Evolutionary conservation across 1,140 invertebrate species (phyloP).

Genomic region (Pogonomyrmex barbatus): DNA sequence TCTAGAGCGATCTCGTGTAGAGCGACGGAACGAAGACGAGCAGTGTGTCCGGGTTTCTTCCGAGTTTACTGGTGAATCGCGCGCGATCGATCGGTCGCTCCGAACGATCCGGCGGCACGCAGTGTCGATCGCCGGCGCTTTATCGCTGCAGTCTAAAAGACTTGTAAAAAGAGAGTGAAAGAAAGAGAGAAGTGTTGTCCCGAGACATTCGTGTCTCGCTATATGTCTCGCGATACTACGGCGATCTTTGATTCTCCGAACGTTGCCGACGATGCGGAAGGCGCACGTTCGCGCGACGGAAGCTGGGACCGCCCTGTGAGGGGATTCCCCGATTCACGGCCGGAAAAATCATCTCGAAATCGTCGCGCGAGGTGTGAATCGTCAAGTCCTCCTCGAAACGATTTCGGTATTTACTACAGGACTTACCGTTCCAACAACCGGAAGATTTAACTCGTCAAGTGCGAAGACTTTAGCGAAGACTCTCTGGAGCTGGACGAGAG

Average conservation of each 20-base stretch:
- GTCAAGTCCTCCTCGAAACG: not conserved
- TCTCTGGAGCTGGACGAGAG: slow-evolving; percentile 16
- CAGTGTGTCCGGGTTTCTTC: not conserved
- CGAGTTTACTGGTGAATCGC: not conserved
- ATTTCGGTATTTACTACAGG: not conserved
- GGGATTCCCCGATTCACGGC: not conserved
- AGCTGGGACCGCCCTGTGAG: slow-evolving; percentile 26
- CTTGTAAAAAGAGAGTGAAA: not conserved
- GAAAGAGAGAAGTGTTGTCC: not conserved
- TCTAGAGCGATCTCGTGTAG: not conserved
- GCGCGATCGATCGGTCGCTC: slow-evolving; percentile 36
- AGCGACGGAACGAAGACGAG: not conserved
- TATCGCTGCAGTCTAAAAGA: not conserved
- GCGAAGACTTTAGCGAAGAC: slow-evolving; percentile 8
- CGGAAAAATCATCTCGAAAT: not conserved
- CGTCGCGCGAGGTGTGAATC: too few species aligned
- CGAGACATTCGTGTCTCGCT: not conserved
- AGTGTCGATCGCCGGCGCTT: slow-evolving; percentile 8
- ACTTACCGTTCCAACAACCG: not conserved
- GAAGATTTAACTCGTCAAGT: slow-evolving; percentile 19
- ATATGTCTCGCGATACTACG: not conserved
- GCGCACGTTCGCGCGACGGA: slow-evolving; percentile 28
- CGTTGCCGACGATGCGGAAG: not conserved
- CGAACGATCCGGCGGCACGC: not conserved
- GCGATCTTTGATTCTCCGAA: not conserved